Percentiles rank a stretch among this genome's conserved stretches.
Conservation (phyloP, 2,888 invertebrate species). For the Melieria omissa region DNA sequence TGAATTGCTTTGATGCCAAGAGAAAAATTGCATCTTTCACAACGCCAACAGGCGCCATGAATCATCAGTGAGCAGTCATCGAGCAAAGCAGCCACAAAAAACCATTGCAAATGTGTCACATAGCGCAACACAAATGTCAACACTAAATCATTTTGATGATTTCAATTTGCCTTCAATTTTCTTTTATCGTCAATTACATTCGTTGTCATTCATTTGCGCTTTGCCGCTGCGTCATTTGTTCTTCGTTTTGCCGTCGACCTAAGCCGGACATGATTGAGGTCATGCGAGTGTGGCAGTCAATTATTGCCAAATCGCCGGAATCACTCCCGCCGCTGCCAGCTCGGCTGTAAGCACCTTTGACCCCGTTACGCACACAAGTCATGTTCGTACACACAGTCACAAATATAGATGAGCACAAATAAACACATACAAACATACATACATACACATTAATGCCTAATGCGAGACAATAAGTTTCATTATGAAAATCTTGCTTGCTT, state of each 20-base stretch:
- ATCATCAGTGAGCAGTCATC: not conserved
- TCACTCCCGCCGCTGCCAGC: conserved; percentile 11
- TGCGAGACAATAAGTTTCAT: conserved; percentile 33
- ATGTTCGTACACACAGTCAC: not conserved
- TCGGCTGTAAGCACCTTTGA: conserved; percentile 10
- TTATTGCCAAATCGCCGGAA: conserved; percentile 23
- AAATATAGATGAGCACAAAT: not conserved
- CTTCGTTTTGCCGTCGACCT: conserved; percentile 12
- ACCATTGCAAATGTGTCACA: not conserved
- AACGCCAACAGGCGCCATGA: not conserved
- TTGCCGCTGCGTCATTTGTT: not conserved
- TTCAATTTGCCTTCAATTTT: conserved; percentile 34
- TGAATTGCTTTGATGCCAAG: no score
- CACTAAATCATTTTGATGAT: conserved; percentile 33
- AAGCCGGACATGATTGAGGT: conserved; percentile 19
- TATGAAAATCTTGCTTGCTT: conserved; percentile 20
- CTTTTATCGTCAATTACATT: conserved; percentile 29
- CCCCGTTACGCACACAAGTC: not conserved
- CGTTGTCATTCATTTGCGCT: conserved; percentile 1
- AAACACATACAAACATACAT: not conserved
- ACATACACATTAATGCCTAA: not conserved
- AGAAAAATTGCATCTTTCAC: no score
- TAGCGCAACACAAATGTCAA: conserved; percentile 14
- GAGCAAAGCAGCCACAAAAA: not conserved
- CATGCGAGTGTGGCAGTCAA: conserved; percentile 29